phyloP scores from a whole-genome alignment of 1,140 invertebrate genomes.

The Rhyzopertha dominica region DNA sequence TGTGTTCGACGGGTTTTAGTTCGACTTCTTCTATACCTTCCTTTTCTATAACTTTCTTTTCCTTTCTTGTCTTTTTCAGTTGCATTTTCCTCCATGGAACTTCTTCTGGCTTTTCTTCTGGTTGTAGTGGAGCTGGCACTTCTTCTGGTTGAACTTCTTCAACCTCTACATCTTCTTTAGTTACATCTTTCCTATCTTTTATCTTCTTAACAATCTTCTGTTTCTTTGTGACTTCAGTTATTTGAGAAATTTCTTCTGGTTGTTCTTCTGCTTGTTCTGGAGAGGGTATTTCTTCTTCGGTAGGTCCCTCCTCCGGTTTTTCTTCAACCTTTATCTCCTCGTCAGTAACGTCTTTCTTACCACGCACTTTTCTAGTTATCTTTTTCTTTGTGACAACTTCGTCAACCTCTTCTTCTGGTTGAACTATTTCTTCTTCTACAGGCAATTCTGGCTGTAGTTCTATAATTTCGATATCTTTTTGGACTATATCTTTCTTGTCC shows the following conservation, averaged over 20 bases:
- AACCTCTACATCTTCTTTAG: conserved; percentile 1
- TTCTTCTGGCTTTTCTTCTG: conserved; percentile 43
- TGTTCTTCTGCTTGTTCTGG: conserved; percentile 35
- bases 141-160: conserved; percentile 19
- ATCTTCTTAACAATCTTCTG: conserved; percentile 19
- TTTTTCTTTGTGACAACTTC: conserved; percentile 21
- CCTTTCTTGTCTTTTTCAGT: conserved; percentile 12
- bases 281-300: conserved; percentile 1
- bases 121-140: conserved; percentile 11
- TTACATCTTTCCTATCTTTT: background rate
- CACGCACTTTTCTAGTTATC: too few relatives aligned
- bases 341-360: too few relatives aligned
- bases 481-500: too few relatives aligned
- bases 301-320: conserved; percentile 15
- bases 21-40: conserved; percentile 43
- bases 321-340: too few relatives aligned
- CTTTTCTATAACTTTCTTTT: conserved; percentile 25
- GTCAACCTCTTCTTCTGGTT: conserved; percentile 14
- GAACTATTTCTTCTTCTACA: conserved; percentile 36
- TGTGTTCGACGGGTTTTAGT: conserved; percentile 44
- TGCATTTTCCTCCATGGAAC: conserved; percentile 30
- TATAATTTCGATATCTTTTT: too few relatives aligned
- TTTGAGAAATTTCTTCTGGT: conserved; percentile 34
- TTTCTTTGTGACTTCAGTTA: conserved; percentile 22
- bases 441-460: too few relatives aligned